Percentiles rank a stretch among this genome's conserved stretches.
Conservation (phyloP, 2,797 vertebrate genomes). For the Calcarius lapponicus region DNA sequence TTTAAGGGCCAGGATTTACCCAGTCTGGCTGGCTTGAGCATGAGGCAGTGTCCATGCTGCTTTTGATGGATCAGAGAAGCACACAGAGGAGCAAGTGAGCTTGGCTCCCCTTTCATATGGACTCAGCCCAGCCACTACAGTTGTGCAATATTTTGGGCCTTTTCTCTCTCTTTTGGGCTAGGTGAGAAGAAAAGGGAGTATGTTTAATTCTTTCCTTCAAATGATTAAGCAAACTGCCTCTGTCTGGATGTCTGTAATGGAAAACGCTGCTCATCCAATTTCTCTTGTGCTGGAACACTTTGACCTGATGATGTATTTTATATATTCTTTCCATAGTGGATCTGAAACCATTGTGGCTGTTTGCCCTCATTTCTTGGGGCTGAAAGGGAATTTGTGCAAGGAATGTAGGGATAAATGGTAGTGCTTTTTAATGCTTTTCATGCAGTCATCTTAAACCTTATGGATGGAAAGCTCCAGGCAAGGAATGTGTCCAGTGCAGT, state of each 20-base stretch:
- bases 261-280: background rate
- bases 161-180: background rate
- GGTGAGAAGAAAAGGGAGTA: background rate
- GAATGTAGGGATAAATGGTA: background rate
- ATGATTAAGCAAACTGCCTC: background rate
- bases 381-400: constrained; percentile 1
- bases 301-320: background rate
- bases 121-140: background rate
- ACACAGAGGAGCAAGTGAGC: background rate
- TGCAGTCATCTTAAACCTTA: background rate
- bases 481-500: background rate
- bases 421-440: background rate
- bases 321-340: background rate
- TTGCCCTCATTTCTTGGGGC: background rate
- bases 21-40: background rate
- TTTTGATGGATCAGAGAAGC: background rate
- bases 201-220: background rate
- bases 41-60: background rate
- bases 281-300: background rate
- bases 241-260: background rate
- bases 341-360: background rate
- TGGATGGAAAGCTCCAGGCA: constrained; percentile 6
- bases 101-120: background rate
- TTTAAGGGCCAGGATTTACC: background rate
- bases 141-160: background rate